phyloP scores from a whole-genome alignment of 2,888 invertebrate species.

The Philaethria dido region DNA sequence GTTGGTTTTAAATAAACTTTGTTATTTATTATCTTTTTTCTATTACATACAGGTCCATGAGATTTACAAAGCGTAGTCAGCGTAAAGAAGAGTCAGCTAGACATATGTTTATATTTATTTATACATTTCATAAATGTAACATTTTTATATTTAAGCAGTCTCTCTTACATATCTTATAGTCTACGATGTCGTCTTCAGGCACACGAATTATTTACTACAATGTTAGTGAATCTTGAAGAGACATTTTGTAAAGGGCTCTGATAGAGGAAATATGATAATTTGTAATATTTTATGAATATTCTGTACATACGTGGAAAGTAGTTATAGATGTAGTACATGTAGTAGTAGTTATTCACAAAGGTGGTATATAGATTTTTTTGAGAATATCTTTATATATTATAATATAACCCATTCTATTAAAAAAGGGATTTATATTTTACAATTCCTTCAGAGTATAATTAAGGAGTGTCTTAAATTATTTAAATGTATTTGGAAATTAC shows the following conservation, averaged over 20 bases:
- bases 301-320: neutral
- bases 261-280: neutral
- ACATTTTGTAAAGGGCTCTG: slow-evolving; percentile 5
- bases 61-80: slow-evolving; percentile 26
- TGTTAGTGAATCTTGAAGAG: slow-evolving; percentile 2
- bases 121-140: slow-evolving; percentile 74
- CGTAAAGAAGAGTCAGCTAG: slow-evolving; percentile 18
- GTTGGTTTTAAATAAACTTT: slow-evolving; percentile 8
- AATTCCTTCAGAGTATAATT: neutral
- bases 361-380: too few species aligned
- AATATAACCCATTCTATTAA: too few species aligned
- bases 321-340: too few species aligned
- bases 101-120: slow-evolving; percentile 47
- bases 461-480: neutral
- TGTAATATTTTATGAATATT: neutral
- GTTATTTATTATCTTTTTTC: slow-evolving; percentile 9
- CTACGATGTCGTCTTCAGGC: slow-evolving; percentile 31
- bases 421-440: neutral
- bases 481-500: neutral
- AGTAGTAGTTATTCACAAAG: too few species aligned
- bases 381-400: too few species aligned
- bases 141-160: slow-evolving; percentile 52
- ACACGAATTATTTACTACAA: slow-evolving; percentile 18
- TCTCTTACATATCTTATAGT: slow-evolving; percentile 40
- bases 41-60: slow-evolving; percentile 24